phyloP scores from a whole-genome alignment of 35 echinoderm and acorn worm species.

The Anneissia japonica region DNA sequence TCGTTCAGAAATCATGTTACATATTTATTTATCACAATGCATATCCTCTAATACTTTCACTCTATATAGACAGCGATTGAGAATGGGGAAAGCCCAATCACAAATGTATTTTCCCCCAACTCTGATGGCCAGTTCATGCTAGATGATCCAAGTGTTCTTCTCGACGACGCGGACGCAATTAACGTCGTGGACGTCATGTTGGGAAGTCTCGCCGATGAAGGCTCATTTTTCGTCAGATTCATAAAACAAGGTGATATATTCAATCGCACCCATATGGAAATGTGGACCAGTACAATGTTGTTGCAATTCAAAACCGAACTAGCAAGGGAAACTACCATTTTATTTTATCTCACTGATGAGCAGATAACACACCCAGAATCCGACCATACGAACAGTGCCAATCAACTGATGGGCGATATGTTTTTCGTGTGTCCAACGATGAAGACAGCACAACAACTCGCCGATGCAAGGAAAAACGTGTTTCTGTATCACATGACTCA shows the following conservation, averaged over 20 bases:
- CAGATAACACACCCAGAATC: background rate
- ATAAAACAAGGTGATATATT: too few relatives aligned
- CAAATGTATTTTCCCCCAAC: background rate
- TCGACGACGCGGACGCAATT: background rate
- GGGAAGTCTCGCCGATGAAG: background rate
- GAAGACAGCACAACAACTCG: background rate
- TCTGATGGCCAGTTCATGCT: background rate
- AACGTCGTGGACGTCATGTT: background rate
- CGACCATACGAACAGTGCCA: background rate
- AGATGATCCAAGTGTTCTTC: background rate
- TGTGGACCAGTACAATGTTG: background rate
- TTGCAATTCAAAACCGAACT: background rate
- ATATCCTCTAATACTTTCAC: too few relatives aligned
- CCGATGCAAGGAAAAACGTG: constrained; percentile 7
- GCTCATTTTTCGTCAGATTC: background rate
- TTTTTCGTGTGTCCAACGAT: constrained; percentile 29
- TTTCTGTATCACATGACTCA: constrained; percentile 68
- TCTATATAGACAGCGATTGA: background rate
- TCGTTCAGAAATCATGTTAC: too few relatives aligned
- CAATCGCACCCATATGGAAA: background rate
- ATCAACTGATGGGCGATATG: background rate
- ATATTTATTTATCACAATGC: too few relatives aligned
- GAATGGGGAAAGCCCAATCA: background rate
- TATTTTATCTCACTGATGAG: background rate
- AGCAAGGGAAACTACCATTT: background rate